Conservation (phyloP, 2,113 vertebrate species). For the Dinomys branickii region DNA sequence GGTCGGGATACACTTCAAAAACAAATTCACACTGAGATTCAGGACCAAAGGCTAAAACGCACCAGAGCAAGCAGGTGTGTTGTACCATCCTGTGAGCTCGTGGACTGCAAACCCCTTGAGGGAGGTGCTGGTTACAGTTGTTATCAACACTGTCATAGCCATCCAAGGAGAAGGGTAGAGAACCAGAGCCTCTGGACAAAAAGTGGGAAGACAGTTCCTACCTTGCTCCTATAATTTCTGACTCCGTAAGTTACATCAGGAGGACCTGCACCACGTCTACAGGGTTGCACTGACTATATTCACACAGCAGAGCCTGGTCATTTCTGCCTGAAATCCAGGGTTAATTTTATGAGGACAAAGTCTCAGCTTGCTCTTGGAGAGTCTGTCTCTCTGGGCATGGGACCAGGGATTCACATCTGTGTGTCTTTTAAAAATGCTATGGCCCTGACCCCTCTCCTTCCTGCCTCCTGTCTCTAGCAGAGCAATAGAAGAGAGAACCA, state of each 20-base stretch:
- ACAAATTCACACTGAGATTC: background rate
- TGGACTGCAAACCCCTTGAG: background rate
- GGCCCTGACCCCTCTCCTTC: background rate
- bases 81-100: background rate
- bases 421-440: background rate
- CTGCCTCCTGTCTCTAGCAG: background rate
- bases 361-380: background rate
- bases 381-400: background rate
- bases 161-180: background rate
- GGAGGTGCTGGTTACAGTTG: background rate
- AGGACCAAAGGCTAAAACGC: slow-evolving; percentile 16
- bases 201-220: background rate
- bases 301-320: background rate
- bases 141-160: background rate
- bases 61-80: background rate
- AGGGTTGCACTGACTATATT: background rate
- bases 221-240: background rate
- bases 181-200: background rate
- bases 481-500: background rate
- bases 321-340: background rate
- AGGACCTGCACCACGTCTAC: background rate
- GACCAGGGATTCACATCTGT: slow-evolving; percentile 4
- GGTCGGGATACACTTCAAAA: slow-evolving; percentile 10
- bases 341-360: background rate
- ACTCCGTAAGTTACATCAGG: background rate